Percentiles rank a stretch among this genome's conserved stretches.
phyloP scores from a whole-genome alignment of 37 sponge, comb jelly and placozoan genomes.

The Crambe crambe region DNA sequence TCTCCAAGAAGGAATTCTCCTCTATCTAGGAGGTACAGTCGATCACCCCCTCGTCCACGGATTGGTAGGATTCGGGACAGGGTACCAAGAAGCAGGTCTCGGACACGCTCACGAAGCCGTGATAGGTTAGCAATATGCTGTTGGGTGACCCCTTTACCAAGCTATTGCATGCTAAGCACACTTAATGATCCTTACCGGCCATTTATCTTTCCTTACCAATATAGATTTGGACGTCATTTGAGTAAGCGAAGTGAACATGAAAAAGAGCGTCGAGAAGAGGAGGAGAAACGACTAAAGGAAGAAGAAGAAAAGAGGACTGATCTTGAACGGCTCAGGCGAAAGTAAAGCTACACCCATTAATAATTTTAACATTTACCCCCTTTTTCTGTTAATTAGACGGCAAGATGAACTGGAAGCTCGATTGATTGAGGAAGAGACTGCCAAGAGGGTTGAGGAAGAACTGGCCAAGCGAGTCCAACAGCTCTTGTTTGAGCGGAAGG shows the following conservation, averaged over 20 bases:
- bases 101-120: constrained; percentile 14
- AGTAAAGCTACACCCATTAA: constrained; percentile 9
- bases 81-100: constrained; percentile 7
- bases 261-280: constrained; percentile 45
- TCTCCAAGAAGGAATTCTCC: constrained; percentile 1
- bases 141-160: too few relatives aligned
- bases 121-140: constrained; percentile 40
- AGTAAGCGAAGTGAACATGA: constrained; percentile 45
- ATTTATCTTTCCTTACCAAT: constrained; percentile 12
- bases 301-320: constrained; percentile 56
- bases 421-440: constrained; percentile 72
- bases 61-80: neutral
- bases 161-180: too few relatives aligned
- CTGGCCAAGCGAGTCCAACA: constrained; percentile 67
- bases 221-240: constrained; percentile 51
- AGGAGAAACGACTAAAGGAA: constrained; percentile 51
- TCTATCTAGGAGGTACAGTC: neutral
- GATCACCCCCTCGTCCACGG: neutral
- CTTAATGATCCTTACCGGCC: too few relatives aligned
- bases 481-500: constrained; percentile 70
- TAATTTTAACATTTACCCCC: constrained; percentile 7
- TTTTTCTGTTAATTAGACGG: constrained; percentile 39
- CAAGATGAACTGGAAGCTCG: constrained; percentile 72
- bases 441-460: constrained; percentile 64
- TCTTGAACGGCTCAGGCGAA: constrained; percentile 56